Evolutionary conservation across 2,888 invertebrate genomes (phyloP), one percentile per base, ranked within the genome.

Genomic region (Siphlonurus alternatus): DNA sequence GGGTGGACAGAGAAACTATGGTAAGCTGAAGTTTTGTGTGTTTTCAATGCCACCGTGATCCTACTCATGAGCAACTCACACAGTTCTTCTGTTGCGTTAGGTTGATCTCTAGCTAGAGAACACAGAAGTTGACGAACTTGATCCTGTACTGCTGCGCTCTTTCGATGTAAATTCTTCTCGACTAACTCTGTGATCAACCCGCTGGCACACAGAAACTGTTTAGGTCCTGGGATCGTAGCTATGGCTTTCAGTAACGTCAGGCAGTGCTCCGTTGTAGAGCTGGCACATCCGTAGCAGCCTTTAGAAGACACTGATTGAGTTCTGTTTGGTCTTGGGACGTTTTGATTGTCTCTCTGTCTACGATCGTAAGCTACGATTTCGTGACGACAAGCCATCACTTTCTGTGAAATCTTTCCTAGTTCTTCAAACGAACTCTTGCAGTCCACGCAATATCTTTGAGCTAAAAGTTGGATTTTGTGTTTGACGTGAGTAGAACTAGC

Each of bases 351-450:
- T 69, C 87, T 84, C 72, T 92, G 91, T 54, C 85, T 85, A 62
- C 92, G 82, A 76, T 96, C 96, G 73, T 93, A 96, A 0, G 93
- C 87, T 5, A 96, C 90, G 54, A 97, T 77, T 74, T 96, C 95
- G 71, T 90, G 87, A 23, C 91, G 81, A 73, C 93, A 94, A 0
- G 96, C 94, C 68, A 94, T 79, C 23, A 96, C 94, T 68, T 76
- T 75, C 76, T 81, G 80, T 65, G 82, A 80, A 56, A 81, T 78
- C 70, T 81, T 79, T 70, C 81, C 94, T 1, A 98, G 81, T 73
- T 97, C 97, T 73, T 97, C 97, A 75, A 96, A 97, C 5, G 93
- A 89, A 2, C 88, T 87, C 74, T 93, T 93, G 74, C 95, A 96
- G 71, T 98, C 97, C 61, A 87, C 88, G 74, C 95, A 94, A 76